Percentiles rank a stretch among this genome's conserved stretches.
These are phyloP conservation scores for Pseudococcus jackbeardsleyi DNA, from an alignment of 2,888 invertebrate genomes.

Conservation along the genomic window DNA sequence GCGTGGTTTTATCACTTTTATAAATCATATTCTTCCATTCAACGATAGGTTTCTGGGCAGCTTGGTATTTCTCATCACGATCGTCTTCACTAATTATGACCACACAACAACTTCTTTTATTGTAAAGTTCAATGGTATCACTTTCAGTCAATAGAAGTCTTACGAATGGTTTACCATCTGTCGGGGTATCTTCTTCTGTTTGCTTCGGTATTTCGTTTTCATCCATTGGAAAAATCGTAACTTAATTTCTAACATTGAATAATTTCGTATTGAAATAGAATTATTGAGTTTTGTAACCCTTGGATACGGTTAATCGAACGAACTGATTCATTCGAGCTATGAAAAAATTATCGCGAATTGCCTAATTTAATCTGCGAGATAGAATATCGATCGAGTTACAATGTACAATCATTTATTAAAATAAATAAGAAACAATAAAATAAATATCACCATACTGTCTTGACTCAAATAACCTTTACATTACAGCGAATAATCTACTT, in stretches of 20 bases:
- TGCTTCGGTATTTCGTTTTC: not conserved
- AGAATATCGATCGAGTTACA: not conserved
- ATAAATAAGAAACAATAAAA: not conserved
- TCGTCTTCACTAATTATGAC: not conserved
- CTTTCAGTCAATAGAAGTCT: conserved; percentile 50
- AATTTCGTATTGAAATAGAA: not conserved
- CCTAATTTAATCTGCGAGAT: not conserved
- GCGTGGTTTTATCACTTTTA: conserved; percentile 48
- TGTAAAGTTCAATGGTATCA: conserved; percentile 20
- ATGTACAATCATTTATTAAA: not conserved
- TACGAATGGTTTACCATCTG: conserved; percentile 19
- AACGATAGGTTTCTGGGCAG: not conserved
- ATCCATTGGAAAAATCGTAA: not conserved
- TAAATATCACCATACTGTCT: not conserved
- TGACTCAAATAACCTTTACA: not conserved
- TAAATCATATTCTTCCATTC: not conserved
- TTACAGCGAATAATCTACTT: not conserved
- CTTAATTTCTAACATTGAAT: not conserved
- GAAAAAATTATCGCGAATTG: not conserved
- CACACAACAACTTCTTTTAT: conserved; percentile 35
- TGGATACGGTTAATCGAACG: not conserved
- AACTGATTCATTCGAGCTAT: not conserved
- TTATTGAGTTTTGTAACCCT: not conserved
- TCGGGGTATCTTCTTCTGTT: not conserved
- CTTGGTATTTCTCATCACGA: not conserved